Percentiles rank a stretch among this genome's conserved stretches.
Evolutionary conservation across 2,888 invertebrate species (phyloP).

Genomic region (Scaptomyza parva): DNA sequence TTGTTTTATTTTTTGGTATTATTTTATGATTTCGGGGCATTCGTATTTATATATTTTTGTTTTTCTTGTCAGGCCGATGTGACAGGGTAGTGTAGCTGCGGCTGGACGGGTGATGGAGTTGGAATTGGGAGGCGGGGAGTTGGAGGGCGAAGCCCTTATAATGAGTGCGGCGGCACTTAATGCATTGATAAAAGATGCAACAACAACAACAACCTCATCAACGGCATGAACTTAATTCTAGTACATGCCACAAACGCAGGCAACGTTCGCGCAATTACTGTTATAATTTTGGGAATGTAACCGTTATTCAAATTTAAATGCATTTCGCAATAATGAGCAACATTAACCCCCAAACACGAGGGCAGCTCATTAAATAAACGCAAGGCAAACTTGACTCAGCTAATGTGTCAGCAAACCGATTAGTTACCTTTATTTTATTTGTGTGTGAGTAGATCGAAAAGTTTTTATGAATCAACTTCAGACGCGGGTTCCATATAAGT

Average conservation of each 20-base stretch:
- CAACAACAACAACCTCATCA: slow-evolving; percentile 46
- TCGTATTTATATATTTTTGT: slow-evolving; percentile 51
- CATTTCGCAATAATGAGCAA: slow-evolving; percentile 58
- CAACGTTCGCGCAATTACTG: slow-evolving; percentile 66
- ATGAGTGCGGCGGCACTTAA: slow-evolving; percentile 68
- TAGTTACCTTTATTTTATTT: slow-evolving; percentile 6
- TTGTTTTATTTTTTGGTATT: slow-evolving; percentile 39
- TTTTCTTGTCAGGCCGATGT: slow-evolving; percentile 41
- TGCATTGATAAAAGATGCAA: slow-evolving; percentile 78
- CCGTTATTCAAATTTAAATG: slow-evolving; percentile 74
- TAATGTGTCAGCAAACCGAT: slow-evolving; percentile 3
- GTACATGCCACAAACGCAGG: slow-evolving; percentile 59
- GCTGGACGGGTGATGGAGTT: neutral
- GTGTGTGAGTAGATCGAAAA: slow-evolving; percentile 1
- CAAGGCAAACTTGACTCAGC: neutral
- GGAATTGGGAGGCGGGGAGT: neutral
- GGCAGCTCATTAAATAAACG: slow-evolving; percentile 27
- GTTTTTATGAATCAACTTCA: slow-evolving; percentile 36
- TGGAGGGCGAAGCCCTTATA: slow-evolving; percentile 66
- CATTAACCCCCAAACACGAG: slow-evolving; percentile 55
- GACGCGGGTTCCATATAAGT: slow-evolving; percentile 39
- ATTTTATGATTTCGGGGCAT: slow-evolving; percentile 43
- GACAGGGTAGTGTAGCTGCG: neutral
- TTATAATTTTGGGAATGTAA: slow-evolving; percentile 70
- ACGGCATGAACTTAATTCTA: slow-evolving; percentile 41